These are phyloP conservation scores for Riptortus pedestris DNA, from an alignment of 1,140 invertebrate genomes.

Conservation along the genomic window DNA sequence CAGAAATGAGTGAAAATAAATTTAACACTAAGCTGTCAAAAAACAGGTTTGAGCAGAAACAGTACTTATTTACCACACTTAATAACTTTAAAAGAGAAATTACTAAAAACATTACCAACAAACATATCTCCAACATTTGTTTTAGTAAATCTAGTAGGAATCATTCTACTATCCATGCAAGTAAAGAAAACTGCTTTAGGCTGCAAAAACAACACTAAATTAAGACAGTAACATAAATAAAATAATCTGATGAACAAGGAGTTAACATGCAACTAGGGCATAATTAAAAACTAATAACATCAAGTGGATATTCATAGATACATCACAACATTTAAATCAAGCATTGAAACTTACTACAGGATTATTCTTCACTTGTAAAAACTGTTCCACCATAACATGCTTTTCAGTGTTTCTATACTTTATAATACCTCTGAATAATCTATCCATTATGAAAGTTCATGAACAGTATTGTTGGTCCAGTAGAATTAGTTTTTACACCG, in stretches of 20 bases:
- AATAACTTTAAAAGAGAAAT: no score
- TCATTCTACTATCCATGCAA: constrained; percentile 94
- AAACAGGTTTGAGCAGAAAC: no score
- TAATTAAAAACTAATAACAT: neutral
- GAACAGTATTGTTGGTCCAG: no score
- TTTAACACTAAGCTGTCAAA: no score
- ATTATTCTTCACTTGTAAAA: constrained; percentile 73
- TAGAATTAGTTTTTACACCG: no score
- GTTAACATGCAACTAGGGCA: neutral
- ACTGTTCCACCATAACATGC: constrained; percentile 80
- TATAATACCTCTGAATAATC: constrained; percentile 78
- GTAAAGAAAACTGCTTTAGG: constrained; percentile 94
- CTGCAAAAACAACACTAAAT: constrained; percentile 43
- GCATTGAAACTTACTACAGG: constrained; percentile 69
- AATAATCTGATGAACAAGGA: constrained; percentile 20
- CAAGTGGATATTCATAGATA: no score
- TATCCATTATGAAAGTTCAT: constrained; percentile 52
- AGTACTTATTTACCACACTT: no score
- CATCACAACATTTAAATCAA: no score
- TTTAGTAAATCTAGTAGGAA: constrained; percentile 88
- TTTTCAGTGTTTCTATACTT: constrained; percentile 68
- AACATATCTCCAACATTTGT: constrained; percentile 95
- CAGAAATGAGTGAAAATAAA: no score
- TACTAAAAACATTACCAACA: constrained; percentile 51
- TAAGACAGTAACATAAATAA: constrained; percentile 7